Base-by-base conservation (phyloP, 2,797 vertebrate species). In the Danio albolineatus region DNA sequence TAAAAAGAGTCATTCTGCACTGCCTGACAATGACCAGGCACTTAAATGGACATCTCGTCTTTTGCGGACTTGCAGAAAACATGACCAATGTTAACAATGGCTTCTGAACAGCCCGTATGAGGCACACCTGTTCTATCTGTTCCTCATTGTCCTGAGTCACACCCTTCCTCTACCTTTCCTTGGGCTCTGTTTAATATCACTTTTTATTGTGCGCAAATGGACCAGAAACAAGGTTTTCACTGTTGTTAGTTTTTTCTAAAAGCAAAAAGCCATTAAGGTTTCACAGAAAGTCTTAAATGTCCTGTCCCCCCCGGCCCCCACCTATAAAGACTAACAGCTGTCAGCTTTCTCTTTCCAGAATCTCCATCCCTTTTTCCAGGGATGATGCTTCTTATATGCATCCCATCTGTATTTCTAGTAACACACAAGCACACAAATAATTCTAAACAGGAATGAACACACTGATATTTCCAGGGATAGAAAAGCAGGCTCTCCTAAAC, bases 41-140 rank as follows among this genome's bases (percentile, higher is more conserved):
- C 2, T n/a, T 5, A 41, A 44, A 57, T 41, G 67, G 28, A 72
- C 38, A 57, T 38, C 19, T 19, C 14, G 28, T 54, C 17, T 28
- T 54, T 65, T 76, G 36, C 8, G 43, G 8, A 75, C 46, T 64
- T 64, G 17, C 16, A 54, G 28, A 62, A 54, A 38, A 36, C 49
- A 36, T 76, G 19, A 48, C 48, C 0, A 46, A 48, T 10, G 39
- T 44, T 19, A 28, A 28, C 28, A 28, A 62, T 9, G 39, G 10
- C 49, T 44, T 76, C 51, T 17, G 21, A 10, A 19, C 0, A 4
- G 44, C 56, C 76, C 10, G 2, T 17, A 71, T 43, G 46, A 17
- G 53, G 56, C 65, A 61, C 76, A 78, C 76, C 76, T 78, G 76
- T 59, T 41, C 56, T 78, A 19, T 70, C 71, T 66, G 61, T 61